phyloP scores from a whole-genome alignment of 2,113 vertebrate genomes.

The Takifugu flavidus region DNA sequence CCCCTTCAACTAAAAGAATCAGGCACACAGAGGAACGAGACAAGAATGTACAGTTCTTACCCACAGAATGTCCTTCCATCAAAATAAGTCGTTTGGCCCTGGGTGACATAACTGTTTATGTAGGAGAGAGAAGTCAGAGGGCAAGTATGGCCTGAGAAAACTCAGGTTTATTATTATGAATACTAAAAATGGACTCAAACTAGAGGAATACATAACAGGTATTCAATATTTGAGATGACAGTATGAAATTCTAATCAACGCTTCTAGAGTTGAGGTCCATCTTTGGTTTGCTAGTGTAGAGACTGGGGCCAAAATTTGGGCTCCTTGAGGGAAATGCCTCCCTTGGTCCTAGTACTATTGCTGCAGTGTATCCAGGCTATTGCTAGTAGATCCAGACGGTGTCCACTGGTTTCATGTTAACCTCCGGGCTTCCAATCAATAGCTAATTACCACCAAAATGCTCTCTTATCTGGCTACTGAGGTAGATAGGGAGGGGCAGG shows the following conservation, averaged over 20 bases:
- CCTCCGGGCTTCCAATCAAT: conserved; percentile 66
- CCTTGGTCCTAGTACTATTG: conserved; percentile 12
- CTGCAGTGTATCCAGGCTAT: conserved; percentile 13
- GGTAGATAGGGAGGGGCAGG: conserved; percentile 35
- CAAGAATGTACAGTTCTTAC: conserved; percentile 12
- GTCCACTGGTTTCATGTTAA: conserved; percentile 59
- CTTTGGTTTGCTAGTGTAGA: not conserved
- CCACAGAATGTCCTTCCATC: conserved; percentile 10
- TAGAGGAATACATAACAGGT: no score
- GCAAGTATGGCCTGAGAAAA: conserved; percentile 10
- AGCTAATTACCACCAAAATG: conserved; percentile 69
- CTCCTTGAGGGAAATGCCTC: conserved; percentile 20
- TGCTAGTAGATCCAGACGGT: conserved; percentile 35
- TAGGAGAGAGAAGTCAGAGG: conserved; percentile 12
- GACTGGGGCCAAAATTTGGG: conserved; percentile 17
- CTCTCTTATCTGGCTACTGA: conserved; percentile 47
- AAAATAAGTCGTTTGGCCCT: conserved; percentile 6
- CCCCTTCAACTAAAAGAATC: conserved; percentile 19
- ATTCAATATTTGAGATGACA: no score
- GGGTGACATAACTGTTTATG: conserved; percentile 30
- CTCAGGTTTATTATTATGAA: not conserved
- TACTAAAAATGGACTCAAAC: not conserved
- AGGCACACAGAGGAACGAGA: not conserved
- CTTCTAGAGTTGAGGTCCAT: not conserved
- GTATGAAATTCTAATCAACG: not conserved